Base-by-base conservation (phyloP, 23 tunicate species). In the Diplosoma virens region DNA sequence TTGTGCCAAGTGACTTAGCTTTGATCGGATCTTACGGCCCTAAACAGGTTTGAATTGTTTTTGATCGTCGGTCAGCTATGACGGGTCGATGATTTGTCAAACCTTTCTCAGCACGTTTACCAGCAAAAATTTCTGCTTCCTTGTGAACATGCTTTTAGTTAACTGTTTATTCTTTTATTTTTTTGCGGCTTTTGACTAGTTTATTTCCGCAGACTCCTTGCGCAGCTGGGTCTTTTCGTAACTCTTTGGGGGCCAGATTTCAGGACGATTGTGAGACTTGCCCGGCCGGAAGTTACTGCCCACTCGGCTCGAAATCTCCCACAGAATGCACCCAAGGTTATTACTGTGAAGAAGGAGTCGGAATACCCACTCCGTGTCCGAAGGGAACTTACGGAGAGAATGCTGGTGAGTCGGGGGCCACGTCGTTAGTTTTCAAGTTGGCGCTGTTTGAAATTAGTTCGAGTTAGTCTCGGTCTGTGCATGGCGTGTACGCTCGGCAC, bases 21-120 rank as follows among this genome's bases (percentile, higher is more conserved):
- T 33, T 54, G 17, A 85, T 92, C 45, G 97, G 97, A 7, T 92
- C 97, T 24, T 92, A 77, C 70, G 97, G 97, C 58, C 97, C 97
- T 3, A 30, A 81, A 45, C 92, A 92, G 84, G 97, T 92, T 4
- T n/a, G n/a, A n/a, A n/a, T n/a, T n/a, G n/a, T n/a, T n/a, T n/a
- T n/a, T n/a, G n/a, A n/a, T n/a, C n/a, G n/a, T n/a, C n/a, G n/a
- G n/a, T n/a, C n/a, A n/a, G n/a, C n/a, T n/a, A n/a, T n/a, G n/a
- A n/a, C n/a, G n/a, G n/a, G n/a, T n/a, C n/a, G n/a, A n/a, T n/a
- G n/a, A n/a, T n/a, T n/a, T n/a, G n/a, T n/a, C n/a, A n/a, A n/a
- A n/a, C n/a, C n/a, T n/a, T n/a, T n/a, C n/a, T n/a, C n/a, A n/a
- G n/a, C n/a, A n/a, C n/a, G n/a, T n/a, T n/a, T n/a, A n/a, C n/a